A percentile compares a stretch with the other conserved stretches of the same genome.
These are phyloP conservation scores for Hydrochoerus hydrochaeris DNA, from an alignment of 2,113 vertebrate species.

Conservation along the genomic window DNA sequence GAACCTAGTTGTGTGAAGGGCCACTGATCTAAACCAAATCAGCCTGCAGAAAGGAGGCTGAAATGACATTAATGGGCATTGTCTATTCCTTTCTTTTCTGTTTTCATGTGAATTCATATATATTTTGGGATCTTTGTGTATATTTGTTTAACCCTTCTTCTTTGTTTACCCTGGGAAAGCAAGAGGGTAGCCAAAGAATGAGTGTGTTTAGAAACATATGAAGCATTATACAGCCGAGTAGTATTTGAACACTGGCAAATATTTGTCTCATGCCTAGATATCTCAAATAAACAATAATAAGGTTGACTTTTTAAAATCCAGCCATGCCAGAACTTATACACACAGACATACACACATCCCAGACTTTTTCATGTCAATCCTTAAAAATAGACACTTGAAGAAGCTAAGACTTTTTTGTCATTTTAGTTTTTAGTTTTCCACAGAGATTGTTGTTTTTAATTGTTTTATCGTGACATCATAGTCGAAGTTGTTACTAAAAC, in stretches of 20 bases:
- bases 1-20: constrained; percentile 51
- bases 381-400: background rate
- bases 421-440: constrained; percentile 42
- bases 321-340: background rate
- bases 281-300: background rate
- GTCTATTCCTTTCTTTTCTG: constrained; percentile 65
- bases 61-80: constrained; percentile 62
- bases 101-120: constrained; percentile 59
- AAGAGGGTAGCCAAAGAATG: background rate
- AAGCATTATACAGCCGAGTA: background rate
- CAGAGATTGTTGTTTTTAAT: background rate
- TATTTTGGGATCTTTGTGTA: background rate
- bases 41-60: constrained; percentile 53
- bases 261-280: background rate
- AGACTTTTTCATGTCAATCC: background rate
- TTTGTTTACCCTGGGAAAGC: background rate
- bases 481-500: background rate
- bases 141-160: constrained; percentile 63
- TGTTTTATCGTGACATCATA: background rate
- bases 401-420: background rate
- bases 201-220: background rate
- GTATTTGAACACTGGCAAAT: background rate
- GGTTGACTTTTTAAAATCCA: background rate
- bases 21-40: constrained; percentile 65
- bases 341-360: background rate